A percentile compares a stretch with the other conserved stretches of the same genome.
phyloP scores from a whole-genome alignment of 1,140 invertebrate genomes.

The Magallana gigas region DNA sequence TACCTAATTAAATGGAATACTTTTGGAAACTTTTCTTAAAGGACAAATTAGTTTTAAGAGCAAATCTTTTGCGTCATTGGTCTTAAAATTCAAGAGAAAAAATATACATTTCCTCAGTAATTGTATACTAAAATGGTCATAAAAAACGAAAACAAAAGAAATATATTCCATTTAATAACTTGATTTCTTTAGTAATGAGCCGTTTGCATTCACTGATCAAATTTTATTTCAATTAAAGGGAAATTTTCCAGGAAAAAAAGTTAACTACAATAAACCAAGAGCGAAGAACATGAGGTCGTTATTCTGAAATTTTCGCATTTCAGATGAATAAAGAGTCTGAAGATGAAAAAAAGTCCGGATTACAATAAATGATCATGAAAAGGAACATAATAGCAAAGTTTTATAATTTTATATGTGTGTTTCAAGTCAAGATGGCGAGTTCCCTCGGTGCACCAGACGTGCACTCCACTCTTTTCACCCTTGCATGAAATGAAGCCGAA shows the following conservation, averaged over 20 bases:
- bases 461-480: constrained; percentile 20
- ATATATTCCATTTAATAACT: constrained; percentile 8
- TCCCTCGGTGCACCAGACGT: constrained; percentile 23
- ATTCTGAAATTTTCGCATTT: constrained; percentile 4
- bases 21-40: too few species aligned
- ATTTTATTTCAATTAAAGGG: constrained; percentile 30
- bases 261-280: neutral
- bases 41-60: too few species aligned
- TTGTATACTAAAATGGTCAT: constrained; percentile 30
- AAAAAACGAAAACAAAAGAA: constrained; percentile 32
- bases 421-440: constrained; percentile 27
- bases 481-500: constrained; percentile 33
- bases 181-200: constrained; percentile 16
- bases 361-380: constrained; percentile 35
- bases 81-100: constrained; percentile 6
- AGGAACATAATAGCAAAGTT: constrained; percentile 7
- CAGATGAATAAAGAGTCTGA: neutral
- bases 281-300: neutral
- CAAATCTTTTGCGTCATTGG: constrained; percentile 15
- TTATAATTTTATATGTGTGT: constrained; percentile 21
- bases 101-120: neutral
- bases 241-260: neutral
- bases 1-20: too few species aligned
- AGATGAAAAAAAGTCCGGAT: neutral
- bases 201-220: neutral